phyloP scores from a whole-genome alignment of 2,113 vertebrate species.

The Geococcyx californianus region DNA sequence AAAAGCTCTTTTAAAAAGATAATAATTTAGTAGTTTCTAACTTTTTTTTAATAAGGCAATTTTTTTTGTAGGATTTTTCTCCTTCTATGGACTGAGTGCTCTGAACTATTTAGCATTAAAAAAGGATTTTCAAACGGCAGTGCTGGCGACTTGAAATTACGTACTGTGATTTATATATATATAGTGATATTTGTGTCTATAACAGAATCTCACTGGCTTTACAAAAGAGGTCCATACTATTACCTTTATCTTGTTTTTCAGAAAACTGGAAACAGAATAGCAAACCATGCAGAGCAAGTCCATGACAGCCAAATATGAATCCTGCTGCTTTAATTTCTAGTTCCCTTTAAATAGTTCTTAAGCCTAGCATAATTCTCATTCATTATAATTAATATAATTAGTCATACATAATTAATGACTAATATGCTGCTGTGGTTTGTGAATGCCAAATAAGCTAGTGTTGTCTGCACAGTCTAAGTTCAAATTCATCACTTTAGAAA shows the following conservation, averaged over 20 bases:
- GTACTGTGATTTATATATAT: not conserved
- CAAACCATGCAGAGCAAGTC: not conserved
- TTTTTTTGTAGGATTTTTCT: not conserved
- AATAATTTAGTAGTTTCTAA: not conserved
- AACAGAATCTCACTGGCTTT: not conserved
- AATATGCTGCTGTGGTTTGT: not conserved
- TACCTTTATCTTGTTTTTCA: not conserved
- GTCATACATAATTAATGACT: constrained; percentile 36
- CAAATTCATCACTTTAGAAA: not conserved
- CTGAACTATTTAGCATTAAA: not conserved
- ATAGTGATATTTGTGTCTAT: not conserved
- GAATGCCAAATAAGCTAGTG: not conserved
- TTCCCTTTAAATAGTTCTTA: constrained; percentile 16
- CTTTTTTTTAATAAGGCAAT: not conserved
- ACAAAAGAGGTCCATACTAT: not conserved
- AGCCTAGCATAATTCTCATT: not conserved
- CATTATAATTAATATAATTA: constrained; percentile 35
- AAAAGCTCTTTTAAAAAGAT: not conserved
- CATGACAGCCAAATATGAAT: not conserved
- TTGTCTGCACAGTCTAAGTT: not conserved
- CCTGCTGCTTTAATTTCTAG: constrained; percentile 15
- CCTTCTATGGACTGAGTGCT: not conserved
- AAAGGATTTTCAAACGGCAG: not conserved
- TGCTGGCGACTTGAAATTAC: not conserved
- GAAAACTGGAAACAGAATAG: not conserved